Conservation (phyloP, 2,797 vertebrate genomes). For the Okamejei kenojei region DNA sequence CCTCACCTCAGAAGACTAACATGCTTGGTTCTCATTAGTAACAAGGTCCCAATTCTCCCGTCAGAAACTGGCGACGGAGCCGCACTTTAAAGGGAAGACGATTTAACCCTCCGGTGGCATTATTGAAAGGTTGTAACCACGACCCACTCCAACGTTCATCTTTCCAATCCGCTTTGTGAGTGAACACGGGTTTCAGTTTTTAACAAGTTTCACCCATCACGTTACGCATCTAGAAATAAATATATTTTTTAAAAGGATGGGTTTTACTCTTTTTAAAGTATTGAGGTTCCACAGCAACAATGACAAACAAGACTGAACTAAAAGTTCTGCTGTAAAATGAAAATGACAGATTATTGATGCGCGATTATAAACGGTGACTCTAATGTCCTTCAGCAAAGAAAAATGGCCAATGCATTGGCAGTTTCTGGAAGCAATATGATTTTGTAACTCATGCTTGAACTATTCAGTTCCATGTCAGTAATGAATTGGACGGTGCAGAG, state of each 20-base stretch:
- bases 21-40: no score
- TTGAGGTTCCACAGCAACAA: background rate
- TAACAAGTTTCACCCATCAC: background rate
- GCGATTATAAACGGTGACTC: background rate
- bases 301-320: background rate
- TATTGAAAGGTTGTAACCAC: no score
- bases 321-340: background rate
- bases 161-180: background rate
- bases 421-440: background rate
- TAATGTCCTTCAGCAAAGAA: background rate
- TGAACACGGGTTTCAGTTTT: no score
- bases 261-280: background rate
- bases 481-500: background rate
- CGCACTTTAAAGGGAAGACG: background rate
- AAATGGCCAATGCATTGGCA: background rate
- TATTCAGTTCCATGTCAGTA: background rate
- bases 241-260: background rate
- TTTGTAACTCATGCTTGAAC: background rate
- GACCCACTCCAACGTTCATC: background rate
- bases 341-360: background rate
- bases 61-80: background rate
- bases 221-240: background rate
- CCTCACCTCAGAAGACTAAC: no score
- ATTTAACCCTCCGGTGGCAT: no score
- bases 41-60: background rate